A percentile compares a stretch with the other conserved stretches of the same genome.
These are phyloP conservation scores for Nannoperca obscura DNA, from an alignment of 2,797 vertebrate species.

Conservation along the genomic window DNA sequence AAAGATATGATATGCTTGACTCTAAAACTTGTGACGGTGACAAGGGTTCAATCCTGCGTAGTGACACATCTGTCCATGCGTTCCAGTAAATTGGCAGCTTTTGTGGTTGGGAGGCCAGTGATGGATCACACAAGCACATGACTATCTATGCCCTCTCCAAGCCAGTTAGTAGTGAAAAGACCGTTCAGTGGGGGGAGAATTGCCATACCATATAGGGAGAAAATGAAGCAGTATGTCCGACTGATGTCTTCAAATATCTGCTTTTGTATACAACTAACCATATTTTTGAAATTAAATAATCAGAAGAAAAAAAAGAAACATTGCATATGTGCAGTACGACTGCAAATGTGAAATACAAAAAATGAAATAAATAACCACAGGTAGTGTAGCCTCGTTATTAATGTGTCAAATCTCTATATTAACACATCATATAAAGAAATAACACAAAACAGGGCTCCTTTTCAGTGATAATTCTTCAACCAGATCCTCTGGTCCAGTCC, in stretches of 20 bases:
- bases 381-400: not conserved
- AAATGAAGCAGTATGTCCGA: not conserved
- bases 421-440: not conserved
- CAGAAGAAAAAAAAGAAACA: not conserved
- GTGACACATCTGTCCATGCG: not conserved
- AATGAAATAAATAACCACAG: not conserved
- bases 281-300: conserved; percentile 5
- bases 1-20: not conserved
- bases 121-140: not conserved
- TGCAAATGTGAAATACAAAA: not conserved
- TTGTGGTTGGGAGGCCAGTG: conserved; percentile 3
- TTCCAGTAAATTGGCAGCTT: conserved; percentile 1
- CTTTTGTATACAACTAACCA: conserved; percentile 10
- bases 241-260: not conserved
- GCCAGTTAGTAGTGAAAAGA: not conserved
- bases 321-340: not conserved
- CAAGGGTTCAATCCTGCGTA: not conserved
- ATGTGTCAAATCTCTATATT: not conserved
- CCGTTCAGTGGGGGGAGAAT: not conserved
- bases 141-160: not conserved
- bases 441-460: not conserved
- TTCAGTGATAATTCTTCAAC: not conserved
- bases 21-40: conserved; percentile 17
- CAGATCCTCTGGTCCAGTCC: not conserved
- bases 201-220: not conserved